phyloP scores from a whole-genome alignment of 2,888 invertebrate genomes.

The Lamproptera curius region DNA sequence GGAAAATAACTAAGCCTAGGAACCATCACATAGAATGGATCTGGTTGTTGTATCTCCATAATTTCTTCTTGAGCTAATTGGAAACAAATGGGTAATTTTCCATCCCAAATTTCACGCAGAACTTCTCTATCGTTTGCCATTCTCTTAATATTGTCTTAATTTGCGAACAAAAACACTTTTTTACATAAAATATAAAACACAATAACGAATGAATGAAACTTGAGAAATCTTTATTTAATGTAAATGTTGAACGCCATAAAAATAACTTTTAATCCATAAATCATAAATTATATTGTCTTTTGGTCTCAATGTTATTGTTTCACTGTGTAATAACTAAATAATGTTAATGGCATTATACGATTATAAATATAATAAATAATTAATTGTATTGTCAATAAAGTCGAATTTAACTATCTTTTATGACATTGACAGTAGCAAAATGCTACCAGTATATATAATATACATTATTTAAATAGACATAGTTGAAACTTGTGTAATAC shows the following conservation, averaged over 20 bases:
- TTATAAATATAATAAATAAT: too few relatives aligned
- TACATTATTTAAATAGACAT: too few relatives aligned
- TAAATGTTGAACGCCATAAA: not conserved
- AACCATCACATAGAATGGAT: slow-evolving; percentile 95
- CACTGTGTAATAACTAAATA: too few relatives aligned
- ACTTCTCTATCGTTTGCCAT: slow-evolving; percentile 98
- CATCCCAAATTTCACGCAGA: slow-evolving; percentile 96
- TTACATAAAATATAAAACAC: not conserved
- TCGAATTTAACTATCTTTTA: too few relatives aligned
- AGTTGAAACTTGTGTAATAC: too few relatives aligned
- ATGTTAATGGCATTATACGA: too few relatives aligned
- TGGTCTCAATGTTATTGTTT: too few relatives aligned
- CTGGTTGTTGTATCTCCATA: slow-evolving; percentile 91
- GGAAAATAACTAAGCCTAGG: slow-evolving; percentile 96
- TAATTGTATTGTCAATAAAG: too few relatives aligned
- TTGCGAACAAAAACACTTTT: not conserved
- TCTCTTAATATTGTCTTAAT: too few relatives aligned
- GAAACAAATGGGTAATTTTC: slow-evolving; percentile 96
- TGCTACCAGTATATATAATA: too few relatives aligned
- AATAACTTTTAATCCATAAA: not conserved
- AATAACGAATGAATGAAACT: not conserved
- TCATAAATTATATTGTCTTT: too few relatives aligned
- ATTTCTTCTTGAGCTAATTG: slow-evolving; percentile 93
- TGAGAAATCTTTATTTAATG: not conserved
- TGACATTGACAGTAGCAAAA: too few relatives aligned